Conservation (phyloP, 1,140 invertebrate genomes). For the Littorina saxatilis region DNA sequence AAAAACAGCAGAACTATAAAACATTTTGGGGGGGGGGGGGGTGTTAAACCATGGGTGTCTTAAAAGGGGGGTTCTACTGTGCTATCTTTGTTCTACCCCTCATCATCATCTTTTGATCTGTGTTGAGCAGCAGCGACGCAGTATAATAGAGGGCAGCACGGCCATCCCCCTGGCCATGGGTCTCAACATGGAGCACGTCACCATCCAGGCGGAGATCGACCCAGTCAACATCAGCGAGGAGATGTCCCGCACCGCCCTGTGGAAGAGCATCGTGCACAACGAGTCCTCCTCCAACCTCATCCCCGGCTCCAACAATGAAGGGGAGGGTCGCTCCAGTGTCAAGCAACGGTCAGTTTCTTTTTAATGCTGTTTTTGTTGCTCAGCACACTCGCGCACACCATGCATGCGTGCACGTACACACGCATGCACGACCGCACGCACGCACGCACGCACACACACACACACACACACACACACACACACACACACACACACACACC, state of each 20-base stretch:
- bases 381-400: too few species aligned
- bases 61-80: too few species aligned
- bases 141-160: constrained; percentile 43
- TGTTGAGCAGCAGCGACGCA: constrained; percentile 40
- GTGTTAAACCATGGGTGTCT: too few species aligned
- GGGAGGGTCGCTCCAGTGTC: constrained; percentile 26
- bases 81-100: too few species aligned
- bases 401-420: too few species aligned
- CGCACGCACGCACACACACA: too few species aligned
- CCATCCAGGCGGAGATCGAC: constrained; percentile 53
- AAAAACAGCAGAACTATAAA: too few species aligned
- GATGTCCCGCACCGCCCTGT: constrained; percentile 63
- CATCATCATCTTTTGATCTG: too few species aligned
- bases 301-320: constrained; percentile 28
- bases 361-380: constrained; percentile 18
- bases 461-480: too few species aligned
- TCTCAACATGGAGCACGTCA: constrained; percentile 46
- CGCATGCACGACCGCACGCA: too few species aligned
- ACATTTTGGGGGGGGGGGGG: too few species aligned
- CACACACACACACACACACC: too few species aligned
- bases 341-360: constrained; percentile 26
- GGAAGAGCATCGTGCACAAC: constrained; percentile 65
- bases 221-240: constrained; percentile 64
- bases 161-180: constrained; percentile 38
- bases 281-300: constrained; percentile 58